Base-by-base conservation (phyloP, 2,113 vertebrate genomes). In the Amia ocellicauda region DNA sequence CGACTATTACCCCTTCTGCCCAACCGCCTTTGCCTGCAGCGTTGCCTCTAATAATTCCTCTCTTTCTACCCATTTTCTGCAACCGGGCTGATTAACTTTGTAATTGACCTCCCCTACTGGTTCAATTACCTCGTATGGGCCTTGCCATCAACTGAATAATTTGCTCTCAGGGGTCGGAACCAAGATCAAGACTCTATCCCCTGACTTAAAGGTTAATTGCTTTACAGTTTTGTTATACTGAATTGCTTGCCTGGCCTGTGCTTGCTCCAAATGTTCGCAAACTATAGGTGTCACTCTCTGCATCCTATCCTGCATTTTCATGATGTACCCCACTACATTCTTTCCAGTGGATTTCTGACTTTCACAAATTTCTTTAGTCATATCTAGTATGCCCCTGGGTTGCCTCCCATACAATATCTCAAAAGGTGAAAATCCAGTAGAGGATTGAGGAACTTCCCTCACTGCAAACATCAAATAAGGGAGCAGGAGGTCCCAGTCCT, bases 111-210 rank as follows among this genome's bases (percentile, higher is more conserved):
- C 14, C 20, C 23, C 1, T 1, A 45, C 26, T 2, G 0, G 1
- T 19, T n/a, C 0, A 7, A n/a, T 60, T 16, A 26, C 16, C 9
- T 45, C 41, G 45, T 26, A 60, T 9, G 58, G 58, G 22, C 2
- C 58, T 20, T 47, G 42, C 20, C 58, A 60, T 7, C 17, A 16
- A 26, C 20, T 19, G 19, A 59, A 24, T 11, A 53, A 22, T 24
- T 53, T 53, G 51, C 24, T 54, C 24, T 54, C 52, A 23, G 52
- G 22, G n/a, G 40, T 42, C 4, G 40, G 52, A 11, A 54, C 20
- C 20, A 54, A 14, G 2, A 54, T 4, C 19, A 54, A 4, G 3
- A 54, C 52, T 26, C 11, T 41, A 41, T 54, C 52, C 3, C 10
- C 11, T 10, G 19, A 2, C 2, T 54, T 26, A 54, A 26, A 9